Conservation (phyloP, 2,888 invertebrate species). For the Heliconius ethilla region DNA sequence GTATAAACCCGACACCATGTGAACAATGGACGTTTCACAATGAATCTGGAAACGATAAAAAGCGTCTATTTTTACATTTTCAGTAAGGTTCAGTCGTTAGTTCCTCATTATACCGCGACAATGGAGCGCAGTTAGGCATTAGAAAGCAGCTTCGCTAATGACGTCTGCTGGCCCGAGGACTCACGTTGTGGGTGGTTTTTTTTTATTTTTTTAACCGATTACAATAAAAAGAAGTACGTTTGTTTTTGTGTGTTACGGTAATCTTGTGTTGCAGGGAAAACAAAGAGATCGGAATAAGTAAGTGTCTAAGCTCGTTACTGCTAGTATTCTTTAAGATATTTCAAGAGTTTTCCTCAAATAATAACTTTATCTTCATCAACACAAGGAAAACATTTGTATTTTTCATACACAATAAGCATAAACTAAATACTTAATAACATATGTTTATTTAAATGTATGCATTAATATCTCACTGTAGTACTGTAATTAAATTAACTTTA, state of each 20-base stretch:
- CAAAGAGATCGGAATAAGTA: neutral
- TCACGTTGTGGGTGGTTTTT: slow-evolving; percentile 26
- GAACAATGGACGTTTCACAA: slow-evolving; percentile 29
- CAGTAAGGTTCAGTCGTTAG: slow-evolving; percentile 70
- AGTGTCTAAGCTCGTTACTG: neutral
- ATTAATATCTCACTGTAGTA: neutral
- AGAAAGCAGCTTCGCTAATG: slow-evolving; percentile 79
- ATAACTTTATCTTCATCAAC: neutral
- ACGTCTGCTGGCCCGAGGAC: slow-evolving; percentile 59
- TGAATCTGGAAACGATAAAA: slow-evolving; percentile 48
- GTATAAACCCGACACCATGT: slow-evolving; percentile 19
- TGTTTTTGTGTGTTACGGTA: too few relatives aligned
- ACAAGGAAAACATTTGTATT: neutral
- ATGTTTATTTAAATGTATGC: slow-evolving; percentile 10
- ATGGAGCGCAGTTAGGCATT: slow-evolving; percentile 78
- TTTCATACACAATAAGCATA: neutral
- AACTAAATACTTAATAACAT: slow-evolving; percentile 1
- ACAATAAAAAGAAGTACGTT: neutral
- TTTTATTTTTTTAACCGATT: neutral
- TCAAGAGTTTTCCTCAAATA: neutral
- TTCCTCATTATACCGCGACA: slow-evolving; percentile 77
- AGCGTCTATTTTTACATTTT: slow-evolving; percentile 53
- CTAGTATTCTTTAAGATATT: neutral
- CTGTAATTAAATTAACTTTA: slow-evolving; percentile 1
- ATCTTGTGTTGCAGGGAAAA: neutral